These are phyloP conservation scores for Sussaba pulchella DNA, from an alignment of 2,888 invertebrate genomes.

Conservation along the genomic window DNA sequence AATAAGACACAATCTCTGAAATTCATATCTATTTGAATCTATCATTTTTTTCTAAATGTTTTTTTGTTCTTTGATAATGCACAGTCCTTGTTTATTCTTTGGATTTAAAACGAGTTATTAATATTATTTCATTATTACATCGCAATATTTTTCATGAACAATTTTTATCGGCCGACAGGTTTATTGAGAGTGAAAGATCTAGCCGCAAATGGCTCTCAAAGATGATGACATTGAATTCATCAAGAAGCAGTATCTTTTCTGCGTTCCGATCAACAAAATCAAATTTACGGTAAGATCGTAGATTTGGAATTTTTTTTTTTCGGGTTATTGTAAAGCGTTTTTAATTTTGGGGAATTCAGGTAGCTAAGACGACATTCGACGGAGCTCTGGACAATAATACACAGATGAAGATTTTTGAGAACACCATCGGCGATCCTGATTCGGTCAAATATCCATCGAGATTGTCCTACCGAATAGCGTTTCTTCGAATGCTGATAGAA, in stretches of 20 bases:
- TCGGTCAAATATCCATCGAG: constrained; percentile 87
- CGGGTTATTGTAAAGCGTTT: background rate
- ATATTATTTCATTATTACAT: too few species aligned
- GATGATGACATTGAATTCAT: constrained; percentile 62
- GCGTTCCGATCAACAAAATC: constrained; percentile 75
- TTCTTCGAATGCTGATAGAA: constrained; percentile 83
- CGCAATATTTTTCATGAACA: too few species aligned
- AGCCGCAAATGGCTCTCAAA: constrained; percentile 29
- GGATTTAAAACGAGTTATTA: too few species aligned
- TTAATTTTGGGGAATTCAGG: constrained; percentile 49
- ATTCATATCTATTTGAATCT: too few species aligned
- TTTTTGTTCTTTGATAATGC: too few species aligned
- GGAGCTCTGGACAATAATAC: constrained; percentile 58
- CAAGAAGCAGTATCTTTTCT: constrained; percentile 77
- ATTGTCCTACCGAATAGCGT: constrained; percentile 87
- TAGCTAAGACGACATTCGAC: constrained; percentile 24
- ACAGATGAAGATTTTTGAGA: constrained; percentile 87
- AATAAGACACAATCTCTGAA: too few species aligned
- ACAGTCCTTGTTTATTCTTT: too few species aligned
- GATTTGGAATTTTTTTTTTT: background rate
- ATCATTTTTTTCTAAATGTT: too few species aligned
- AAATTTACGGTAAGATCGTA: constrained; percentile 71
- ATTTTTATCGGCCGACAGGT: too few species aligned
- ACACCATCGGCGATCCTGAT: constrained; percentile 87
- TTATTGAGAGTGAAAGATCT: background rate